Conservation (phyloP, 2,888 invertebrate species). For the Oscheius myriophilus region DNA sequence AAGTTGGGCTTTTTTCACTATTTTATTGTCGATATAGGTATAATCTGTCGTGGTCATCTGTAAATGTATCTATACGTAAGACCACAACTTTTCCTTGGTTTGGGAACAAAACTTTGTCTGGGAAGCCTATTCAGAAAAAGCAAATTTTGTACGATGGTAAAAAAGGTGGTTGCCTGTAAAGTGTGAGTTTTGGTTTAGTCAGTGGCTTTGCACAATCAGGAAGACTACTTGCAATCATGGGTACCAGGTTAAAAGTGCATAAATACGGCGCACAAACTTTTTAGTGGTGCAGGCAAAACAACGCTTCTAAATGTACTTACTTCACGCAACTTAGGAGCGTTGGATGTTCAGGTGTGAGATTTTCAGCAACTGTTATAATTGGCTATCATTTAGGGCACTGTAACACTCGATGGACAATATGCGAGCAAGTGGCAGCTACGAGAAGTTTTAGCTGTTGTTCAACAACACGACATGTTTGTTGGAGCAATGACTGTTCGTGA, state of each 20-base stretch:
- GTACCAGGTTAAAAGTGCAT: constrained; percentile 44
- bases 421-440: constrained; percentile 55
- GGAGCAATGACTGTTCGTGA: constrained; percentile 86
- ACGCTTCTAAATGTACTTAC: constrained; percentile 87
- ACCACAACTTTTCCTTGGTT: constrained; percentile 2
- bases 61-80: constrained; percentile 26
- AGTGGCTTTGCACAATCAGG: constrained; percentile 56
- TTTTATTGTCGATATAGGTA: constrained; percentile 6
- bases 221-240: constrained; percentile 55
- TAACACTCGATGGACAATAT: constrained; percentile 52
- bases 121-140: constrained; percentile 16
- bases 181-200: no score
- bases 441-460: constrained; percentile 83
- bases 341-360: constrained; percentile 50
- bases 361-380: no score
- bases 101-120: not conserved
- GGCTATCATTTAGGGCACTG: constrained; percentile 34
- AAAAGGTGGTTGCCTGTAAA: not conserved
- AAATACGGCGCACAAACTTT: constrained; percentile 9
- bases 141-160: constrained; percentile 24
- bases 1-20: not conserved
- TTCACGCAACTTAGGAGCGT: no score
- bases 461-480: constrained; percentile 89
- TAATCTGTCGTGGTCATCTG: constrained; percentile 26
- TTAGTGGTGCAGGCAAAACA: constrained; percentile 82